Conservation (phyloP, 1,140 invertebrate species). For the Drosophila cardini region DNA sequence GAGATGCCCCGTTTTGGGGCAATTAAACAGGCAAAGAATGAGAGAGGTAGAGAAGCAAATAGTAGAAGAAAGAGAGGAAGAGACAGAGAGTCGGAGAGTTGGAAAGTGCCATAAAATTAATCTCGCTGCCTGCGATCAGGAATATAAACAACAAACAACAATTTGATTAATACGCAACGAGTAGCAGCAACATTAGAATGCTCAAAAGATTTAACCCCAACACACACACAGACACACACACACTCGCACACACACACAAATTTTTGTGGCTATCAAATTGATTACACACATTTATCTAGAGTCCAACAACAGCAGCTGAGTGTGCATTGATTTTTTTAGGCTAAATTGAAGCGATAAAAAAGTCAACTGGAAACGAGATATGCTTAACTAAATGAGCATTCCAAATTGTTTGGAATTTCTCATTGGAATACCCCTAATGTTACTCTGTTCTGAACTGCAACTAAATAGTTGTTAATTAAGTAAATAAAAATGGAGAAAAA, state of each 20-base stretch:
- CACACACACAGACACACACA: slow-evolving; percentile 2
- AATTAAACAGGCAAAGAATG: slow-evolving; percentile 63
- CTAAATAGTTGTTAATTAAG: slow-evolving; percentile 82
- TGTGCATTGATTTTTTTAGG: slow-evolving; percentile 73
- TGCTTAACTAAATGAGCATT: slow-evolving; percentile 53
- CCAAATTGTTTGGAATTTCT: slow-evolving; percentile 7
- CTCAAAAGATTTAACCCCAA: slow-evolving; percentile 27
- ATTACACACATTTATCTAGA: slow-evolving; percentile 80
- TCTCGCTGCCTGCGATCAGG: slow-evolving; percentile 50
- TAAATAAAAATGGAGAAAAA: slow-evolving; percentile 53
- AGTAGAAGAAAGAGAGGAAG: not conserved
- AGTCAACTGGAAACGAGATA: slow-evolving; percentile 64
- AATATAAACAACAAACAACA: slow-evolving; percentile 60
- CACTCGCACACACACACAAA: not conserved
- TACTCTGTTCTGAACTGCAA: slow-evolving; percentile 36
- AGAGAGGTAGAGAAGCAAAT: not conserved
- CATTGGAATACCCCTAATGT: not conserved
- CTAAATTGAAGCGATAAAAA: slow-evolving; percentile 71
- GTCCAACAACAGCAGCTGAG: slow-evolving; percentile 43
- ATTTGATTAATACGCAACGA: slow-evolving; percentile 75
- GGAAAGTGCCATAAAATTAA: slow-evolving; percentile 75
- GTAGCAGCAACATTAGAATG: slow-evolving; percentile 50
- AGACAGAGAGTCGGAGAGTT: slow-evolving; percentile 19
- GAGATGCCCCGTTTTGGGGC: slow-evolving; percentile 71
- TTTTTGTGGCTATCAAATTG: slow-evolving; percentile 72